Evolutionary conservation across 2,888 invertebrate genomes (phyloP).

Genomic region (Pyrrhosoma nymphula): DNA sequence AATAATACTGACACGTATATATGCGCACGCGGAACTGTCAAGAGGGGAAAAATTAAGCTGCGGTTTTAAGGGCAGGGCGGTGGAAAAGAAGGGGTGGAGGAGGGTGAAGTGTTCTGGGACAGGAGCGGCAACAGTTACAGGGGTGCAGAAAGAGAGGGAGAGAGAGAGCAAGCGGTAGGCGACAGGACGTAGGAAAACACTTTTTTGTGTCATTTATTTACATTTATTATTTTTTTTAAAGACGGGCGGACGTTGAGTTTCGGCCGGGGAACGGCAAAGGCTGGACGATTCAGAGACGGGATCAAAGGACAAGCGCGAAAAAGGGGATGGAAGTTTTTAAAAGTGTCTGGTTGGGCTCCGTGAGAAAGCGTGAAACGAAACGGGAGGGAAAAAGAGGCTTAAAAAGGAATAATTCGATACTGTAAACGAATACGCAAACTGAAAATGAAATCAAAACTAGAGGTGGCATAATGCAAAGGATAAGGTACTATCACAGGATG

Average conservation of each 20-base stretch:
- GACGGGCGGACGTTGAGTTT: background rate
- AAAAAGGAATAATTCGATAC: background rate
- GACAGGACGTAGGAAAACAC: background rate
- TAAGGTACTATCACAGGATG: too few species aligned
- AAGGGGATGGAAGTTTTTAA: background rate
- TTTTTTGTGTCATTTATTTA: background rate
- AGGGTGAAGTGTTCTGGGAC: background rate
- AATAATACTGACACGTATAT: background rate
- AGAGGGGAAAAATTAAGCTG: background rate
- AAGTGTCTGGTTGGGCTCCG: background rate
- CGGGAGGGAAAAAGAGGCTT: background rate
- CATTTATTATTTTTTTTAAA: background rate
- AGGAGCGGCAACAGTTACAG: background rate
- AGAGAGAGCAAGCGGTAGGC: background rate
- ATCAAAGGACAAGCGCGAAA: background rate
- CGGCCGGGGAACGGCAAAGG: background rate
- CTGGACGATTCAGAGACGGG: background rate
- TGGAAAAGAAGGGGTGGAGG: background rate
- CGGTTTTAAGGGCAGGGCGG: background rate
- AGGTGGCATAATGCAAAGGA: background rate
- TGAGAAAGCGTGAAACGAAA: background rate
- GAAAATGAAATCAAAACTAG: background rate
- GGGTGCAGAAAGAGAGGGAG: background rate
- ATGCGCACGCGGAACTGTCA: background rate
- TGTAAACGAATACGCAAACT: background rate